Percentiles rank a stretch among this genome's conserved stretches.
These are phyloP conservation scores for Nomada ferruginata DNA, from an alignment of 2,888 invertebrate genomes.

Conservation along the genomic window DNA sequence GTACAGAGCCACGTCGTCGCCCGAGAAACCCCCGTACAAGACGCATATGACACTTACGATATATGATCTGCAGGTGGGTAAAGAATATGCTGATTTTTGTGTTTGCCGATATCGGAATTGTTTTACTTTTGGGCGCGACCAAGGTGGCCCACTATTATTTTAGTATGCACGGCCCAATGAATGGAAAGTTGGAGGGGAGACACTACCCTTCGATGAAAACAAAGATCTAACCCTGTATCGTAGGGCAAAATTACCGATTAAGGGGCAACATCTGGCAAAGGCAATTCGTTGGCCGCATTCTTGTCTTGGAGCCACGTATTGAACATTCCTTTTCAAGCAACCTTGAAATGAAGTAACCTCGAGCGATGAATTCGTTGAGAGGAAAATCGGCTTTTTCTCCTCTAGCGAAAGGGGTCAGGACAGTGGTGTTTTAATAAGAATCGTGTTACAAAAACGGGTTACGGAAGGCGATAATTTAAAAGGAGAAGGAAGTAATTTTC, in stretches of 20 bases:
- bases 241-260: constrained; percentile 7
- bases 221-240: background rate
- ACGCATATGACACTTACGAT: constrained; percentile 95
- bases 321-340: constrained; percentile 8
- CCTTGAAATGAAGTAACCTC: too few relatives aligned
- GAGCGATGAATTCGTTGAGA: too few relatives aligned
- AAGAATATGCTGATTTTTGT: background rate
- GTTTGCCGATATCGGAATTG: background rate
- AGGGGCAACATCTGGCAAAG: background rate
- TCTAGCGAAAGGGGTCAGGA: too few relatives aligned
- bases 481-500: too few relatives aligned
- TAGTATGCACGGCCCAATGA: background rate
- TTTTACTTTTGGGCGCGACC: background rate
- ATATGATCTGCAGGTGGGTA: constrained; percentile 86
- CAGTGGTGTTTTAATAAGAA: too few relatives aligned
- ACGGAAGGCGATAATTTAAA: too few relatives aligned
- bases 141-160: background rate
- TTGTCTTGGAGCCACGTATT: background rate
- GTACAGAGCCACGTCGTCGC: constrained; percentile 87
- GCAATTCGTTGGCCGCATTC: constrained; percentile 12
- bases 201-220: background rate
- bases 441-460: too few relatives aligned
- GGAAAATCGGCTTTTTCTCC: too few relatives aligned
- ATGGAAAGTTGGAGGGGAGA: background rate
- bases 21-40: constrained; percentile 92